phyloP scores from a whole-genome alignment of 1,140 invertebrate species.

The Latrodectus geometricus region DNA sequence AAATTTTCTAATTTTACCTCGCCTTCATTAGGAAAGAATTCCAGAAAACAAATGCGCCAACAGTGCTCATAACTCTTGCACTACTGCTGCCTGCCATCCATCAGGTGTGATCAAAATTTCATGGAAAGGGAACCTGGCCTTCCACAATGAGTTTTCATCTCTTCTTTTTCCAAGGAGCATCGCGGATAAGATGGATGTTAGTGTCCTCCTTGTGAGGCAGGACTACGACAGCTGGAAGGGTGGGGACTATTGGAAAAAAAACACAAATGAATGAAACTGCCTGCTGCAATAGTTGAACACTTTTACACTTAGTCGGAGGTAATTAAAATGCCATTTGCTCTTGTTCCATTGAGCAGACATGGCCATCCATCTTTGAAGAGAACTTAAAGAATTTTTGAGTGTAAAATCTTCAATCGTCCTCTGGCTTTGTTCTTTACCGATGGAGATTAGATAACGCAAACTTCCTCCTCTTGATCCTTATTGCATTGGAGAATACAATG shows the following conservation, averaged over 20 bases:
- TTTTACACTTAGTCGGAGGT: constrained; percentile 39
- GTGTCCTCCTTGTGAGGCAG: constrained; percentile 6
- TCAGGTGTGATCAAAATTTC: neutral
- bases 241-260: neutral
- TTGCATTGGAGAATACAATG: too few relatives aligned
- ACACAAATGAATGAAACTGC: neutral
- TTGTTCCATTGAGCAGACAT: constrained; percentile 49
- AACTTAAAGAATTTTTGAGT: neutral
- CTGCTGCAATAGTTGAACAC: constrained; percentile 13
- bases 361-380: constrained; percentile 41
- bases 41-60: neutral
- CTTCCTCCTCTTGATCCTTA: too few relatives aligned
- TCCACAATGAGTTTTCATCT: neutral
- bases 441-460: too few relatives aligned
- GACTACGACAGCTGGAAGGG: neutral
- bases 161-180: constrained; percentile 24
- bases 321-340: constrained; percentile 62
- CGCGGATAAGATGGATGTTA: constrained; percentile 23
- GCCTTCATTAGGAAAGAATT: neutral
- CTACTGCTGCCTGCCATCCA: neutral
- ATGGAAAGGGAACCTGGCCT: neutral
- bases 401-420: too few relatives aligned
- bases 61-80: neutral
- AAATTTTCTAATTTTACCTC: neutral
- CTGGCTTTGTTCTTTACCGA: too few relatives aligned